Base-by-base conservation (phyloP, 2,113 vertebrate species). In the Salvelinus alpinus region DNA sequence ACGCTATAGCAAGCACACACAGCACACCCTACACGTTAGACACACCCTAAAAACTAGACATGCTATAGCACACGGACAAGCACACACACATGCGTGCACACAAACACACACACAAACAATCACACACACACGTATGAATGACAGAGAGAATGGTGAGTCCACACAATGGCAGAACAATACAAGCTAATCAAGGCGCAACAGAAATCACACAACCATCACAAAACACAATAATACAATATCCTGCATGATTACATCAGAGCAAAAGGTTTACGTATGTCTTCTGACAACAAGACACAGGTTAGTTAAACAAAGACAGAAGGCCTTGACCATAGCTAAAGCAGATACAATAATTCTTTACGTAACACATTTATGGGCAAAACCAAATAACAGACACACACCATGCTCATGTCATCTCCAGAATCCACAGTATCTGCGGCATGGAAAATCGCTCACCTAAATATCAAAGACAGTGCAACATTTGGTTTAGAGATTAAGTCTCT, bases 401-500 rank as follows among this genome's bases (percentile, higher is more conserved):
- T 78, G 78, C 62, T 83, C 29, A 80, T 87, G 78, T 84, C 47
- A 77, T 89, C 84, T 88, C 72, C 80, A 65, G 9, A 47, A 59
- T 54, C 51, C 51, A 54, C 51, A 54, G 51, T 18, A 16, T 54
- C 44, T 7, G 22, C 74, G 70, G 79, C 79, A 69, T 47, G 88
- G 68, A 82, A 81, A 83, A 78, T 54, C 48, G 22, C 29, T 86
- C 78, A 80, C 31, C 57, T 34, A 73, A 13, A 51, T 73, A 79
- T 76, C 64, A 82, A 86, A 83, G 51, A 54, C 14, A 54, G 57
- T 14, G 54, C 65, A 82, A 73, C 74, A 72, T 80, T 44, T 64
- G 69, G 72, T 81, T 82, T 71, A 74, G 64, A 64, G 71, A 70
- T 75, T 38, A 27, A 59, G 70, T 64, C 71, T 34, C 54, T 18